These are phyloP conservation scores for Drosophila tristis DNA, from an alignment of 1,140 invertebrate species.

Conservation along the genomic window DNA sequence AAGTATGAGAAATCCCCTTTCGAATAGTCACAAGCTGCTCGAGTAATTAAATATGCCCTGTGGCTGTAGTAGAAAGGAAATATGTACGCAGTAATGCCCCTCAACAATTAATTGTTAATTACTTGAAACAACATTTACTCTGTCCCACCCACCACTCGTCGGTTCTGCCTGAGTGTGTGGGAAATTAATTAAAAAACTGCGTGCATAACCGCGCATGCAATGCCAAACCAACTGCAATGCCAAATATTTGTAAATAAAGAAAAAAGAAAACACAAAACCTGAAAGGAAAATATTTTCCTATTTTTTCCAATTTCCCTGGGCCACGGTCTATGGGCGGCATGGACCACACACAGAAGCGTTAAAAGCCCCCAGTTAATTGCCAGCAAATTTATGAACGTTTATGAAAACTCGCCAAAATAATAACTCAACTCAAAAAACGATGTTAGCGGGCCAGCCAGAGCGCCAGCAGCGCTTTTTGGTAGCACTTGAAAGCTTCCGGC, in stretches of 20 bases:
- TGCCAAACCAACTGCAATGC: neutral
- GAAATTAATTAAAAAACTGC: neutral
- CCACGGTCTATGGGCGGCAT: neutral
- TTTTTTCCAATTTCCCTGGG: slow-evolving; percentile 1
- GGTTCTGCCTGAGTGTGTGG: neutral
- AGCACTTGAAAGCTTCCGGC: neutral
- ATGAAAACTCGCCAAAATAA: slow-evolving; percentile 3
- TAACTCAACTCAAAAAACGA: slow-evolving; percentile 21
- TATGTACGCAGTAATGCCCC: too few relatives aligned
- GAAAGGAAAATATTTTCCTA: neutral
- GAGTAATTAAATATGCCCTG: too few relatives aligned
- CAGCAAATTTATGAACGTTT: slow-evolving; percentile 12
- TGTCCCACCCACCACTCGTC: neutral
- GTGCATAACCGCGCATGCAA: neutral
- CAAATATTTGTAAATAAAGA: slow-evolving; percentile 12
- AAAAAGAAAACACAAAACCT: neutral
- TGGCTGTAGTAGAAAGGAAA: too few relatives aligned
- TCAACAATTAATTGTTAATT: slow-evolving; percentile 1
- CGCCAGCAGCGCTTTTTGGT: neutral
- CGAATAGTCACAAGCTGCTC: too few relatives aligned
- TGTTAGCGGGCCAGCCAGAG: neutral
- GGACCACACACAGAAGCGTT: neutral
- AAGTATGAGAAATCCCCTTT: too few relatives aligned
- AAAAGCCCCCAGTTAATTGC: slow-evolving; percentile 11
- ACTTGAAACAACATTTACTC: slow-evolving; percentile 1